Conservation (phyloP, 2,113 vertebrate genomes). For the Strigops habroptila region DNA sequence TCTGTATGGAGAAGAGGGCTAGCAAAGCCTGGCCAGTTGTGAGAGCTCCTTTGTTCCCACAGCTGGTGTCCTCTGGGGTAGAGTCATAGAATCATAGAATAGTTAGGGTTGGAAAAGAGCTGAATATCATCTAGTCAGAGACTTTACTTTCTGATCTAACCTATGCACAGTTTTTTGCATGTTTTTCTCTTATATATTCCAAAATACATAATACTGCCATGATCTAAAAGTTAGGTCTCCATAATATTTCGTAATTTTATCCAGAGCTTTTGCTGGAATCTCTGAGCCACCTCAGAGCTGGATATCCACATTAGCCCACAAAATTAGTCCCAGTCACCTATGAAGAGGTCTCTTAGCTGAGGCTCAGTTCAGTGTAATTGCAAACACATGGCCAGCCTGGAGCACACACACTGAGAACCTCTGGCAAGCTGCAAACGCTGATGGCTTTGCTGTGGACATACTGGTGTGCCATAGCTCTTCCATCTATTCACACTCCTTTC, state of each 20-base stretch:
- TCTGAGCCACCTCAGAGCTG: background rate
- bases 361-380: background rate
- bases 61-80: background rate
- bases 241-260: background rate
- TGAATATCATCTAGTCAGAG: background rate
- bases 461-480: background rate
- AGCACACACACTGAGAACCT: fast-evolving
- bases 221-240: background rate
- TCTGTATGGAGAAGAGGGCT: background rate
- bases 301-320: fast-evolving
- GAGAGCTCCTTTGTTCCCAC: background rate
- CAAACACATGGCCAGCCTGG: fast-evolving
- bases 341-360: background rate
- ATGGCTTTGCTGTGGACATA: background rate
- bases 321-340: background rate
- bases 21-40: background rate
- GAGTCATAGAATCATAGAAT: background rate
- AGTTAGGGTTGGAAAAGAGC: background rate
- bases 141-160: background rate
- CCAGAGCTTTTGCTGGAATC: background rate
- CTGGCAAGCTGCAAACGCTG: background rate
- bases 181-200: background rate
- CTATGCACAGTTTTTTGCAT: fast-evolving
- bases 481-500: background rate
- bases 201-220: background rate